These are phyloP conservation scores for Anolis apletophallus DNA, from an alignment of 2,797 vertebrate genomes.

Conservation along the genomic window DNA sequence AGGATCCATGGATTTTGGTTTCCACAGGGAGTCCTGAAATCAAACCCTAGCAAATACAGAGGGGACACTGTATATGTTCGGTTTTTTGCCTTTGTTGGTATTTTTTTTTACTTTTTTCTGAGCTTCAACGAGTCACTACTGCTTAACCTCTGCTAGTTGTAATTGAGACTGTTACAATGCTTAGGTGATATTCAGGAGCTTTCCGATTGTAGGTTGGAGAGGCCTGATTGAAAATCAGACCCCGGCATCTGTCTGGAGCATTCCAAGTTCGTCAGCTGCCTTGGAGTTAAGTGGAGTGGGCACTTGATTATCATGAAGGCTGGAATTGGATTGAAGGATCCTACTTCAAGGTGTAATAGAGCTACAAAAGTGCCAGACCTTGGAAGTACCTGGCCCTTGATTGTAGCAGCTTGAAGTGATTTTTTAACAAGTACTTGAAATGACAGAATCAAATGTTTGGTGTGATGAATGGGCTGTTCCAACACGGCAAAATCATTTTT, in stretches of 20 bases:
- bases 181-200: slow-evolving; percentile 74
- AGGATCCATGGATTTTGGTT: too few relatives aligned
- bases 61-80: background rate
- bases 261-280: slow-evolving; percentile 74
- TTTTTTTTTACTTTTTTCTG: background rate
- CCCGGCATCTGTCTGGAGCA: slow-evolving; percentile 70
- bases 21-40: too few relatives aligned
- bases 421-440: slow-evolving; percentile 85
- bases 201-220: slow-evolving; percentile 73
- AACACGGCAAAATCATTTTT: slow-evolving; percentile 81
- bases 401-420: slow-evolving; percentile 85
- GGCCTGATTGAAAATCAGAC: slow-evolving; percentile 82
- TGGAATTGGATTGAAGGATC: slow-evolving; percentile 82
- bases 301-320: slow-evolving; percentile 85
- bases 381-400: slow-evolving; percentile 83
- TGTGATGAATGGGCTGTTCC: slow-evolving; percentile 83
- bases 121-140: slow-evolving; percentile 30
- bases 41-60: too few relatives aligned
- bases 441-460: slow-evolving; percentile 82
- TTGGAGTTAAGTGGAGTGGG: slow-evolving; percentile 82
- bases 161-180: slow-evolving; percentile 60
- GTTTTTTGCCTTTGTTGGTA: slow-evolving; percentile 18
- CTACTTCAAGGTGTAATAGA: slow-evolving; percentile 80
- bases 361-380: slow-evolving; percentile 81
- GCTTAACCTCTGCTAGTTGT: slow-evolving; percentile 50